These are phyloP conservation scores for Oriolus oriolus DNA, from an alignment of 2,113 vertebrate species.

Conservation along the genomic window DNA sequence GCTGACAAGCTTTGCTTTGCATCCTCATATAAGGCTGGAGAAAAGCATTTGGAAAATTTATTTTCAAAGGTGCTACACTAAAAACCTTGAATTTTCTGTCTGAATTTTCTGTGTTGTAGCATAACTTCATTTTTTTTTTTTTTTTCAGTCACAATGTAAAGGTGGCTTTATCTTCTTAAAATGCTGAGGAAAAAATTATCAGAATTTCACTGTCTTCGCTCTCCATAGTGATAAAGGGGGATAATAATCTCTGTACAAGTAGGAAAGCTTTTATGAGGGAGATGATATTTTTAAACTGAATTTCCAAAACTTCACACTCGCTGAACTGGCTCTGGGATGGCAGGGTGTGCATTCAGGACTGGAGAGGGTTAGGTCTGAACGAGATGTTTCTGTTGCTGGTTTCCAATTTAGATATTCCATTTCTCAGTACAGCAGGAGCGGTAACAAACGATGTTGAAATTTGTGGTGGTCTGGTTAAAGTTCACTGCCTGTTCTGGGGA, in stretches of 20 bases:
- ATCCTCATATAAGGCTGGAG: not conserved
- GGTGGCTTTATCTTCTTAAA: not conserved
- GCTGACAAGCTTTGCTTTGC: not conserved
- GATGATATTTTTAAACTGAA: not conserved
- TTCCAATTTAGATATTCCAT: not conserved
- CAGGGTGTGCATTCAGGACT: not conserved
- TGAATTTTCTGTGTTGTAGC: not conserved
- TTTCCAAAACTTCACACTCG: not conserved
- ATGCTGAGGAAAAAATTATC: not conserved
- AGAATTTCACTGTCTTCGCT: not conserved
- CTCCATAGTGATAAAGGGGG: not conserved
- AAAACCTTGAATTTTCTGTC: not conserved
- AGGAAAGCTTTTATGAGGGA: not conserved
- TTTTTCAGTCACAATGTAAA: rapidly evolving
- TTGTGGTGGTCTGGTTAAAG: not conserved
- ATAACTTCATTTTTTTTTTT: too few relatives aligned
- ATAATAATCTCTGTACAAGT: not conserved
- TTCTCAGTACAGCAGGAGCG: not conserved
- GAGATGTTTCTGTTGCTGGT: not conserved
- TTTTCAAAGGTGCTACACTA: not conserved
- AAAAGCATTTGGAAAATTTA: not conserved
- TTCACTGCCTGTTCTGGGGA: not conserved
- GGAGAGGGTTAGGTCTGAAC: not conserved
- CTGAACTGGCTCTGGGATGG: not conserved
- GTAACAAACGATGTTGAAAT: rapidly evolving